Base-by-base conservation (phyloP, 2,113 vertebrate species). In the Pluvianellus socialis region DNA sequence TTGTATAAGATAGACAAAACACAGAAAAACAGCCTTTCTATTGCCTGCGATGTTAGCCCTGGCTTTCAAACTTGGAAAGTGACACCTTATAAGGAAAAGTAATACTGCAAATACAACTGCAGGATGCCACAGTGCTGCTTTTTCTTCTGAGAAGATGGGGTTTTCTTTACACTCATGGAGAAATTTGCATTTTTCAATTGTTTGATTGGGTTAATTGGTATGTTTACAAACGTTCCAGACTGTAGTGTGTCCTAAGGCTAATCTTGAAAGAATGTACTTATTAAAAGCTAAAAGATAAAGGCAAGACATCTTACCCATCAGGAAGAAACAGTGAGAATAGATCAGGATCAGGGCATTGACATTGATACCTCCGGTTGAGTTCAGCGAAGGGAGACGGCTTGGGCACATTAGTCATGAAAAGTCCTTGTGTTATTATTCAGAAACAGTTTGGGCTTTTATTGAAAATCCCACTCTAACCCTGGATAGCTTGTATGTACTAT, bases 261-360 rank as follows among this genome's bases (percentile, higher is more conserved):
- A 93, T 61, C 44, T 72, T 89, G 68, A 72, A 61, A 26, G 52
- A 89, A 61, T 17, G 6, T 55, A 44, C 94, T 77, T 91, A 35
- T 76, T 85, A 85, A 79, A 90, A 72, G 28, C n/a, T 80, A 40
- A 52, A 72, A 68, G 40, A 40, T 56, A 74, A 74, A 80, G 42
- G 38, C 38, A 9, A 38, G 38, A 38, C 38, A 38, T 38, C 38
- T 38, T 38, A 38, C 38, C 38, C 7, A 38, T 38, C 38, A 38
- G 7, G 7, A 38, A 38, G 38, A 38, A 62, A 19, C 44, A 88
- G 38, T 42, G 47, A 59, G 55, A 95, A 24, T 4, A 76, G 68
- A 59, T 4, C 12, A 35, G 59, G 52, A 35, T 4, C 0, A 3
- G 23, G 35, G 10, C 47, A 22, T 49, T 0, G 0, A 23, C 21